These are phyloP conservation scores for Sus scrofa DNA, from an alignment of 2,113 vertebrate species.

Conservation along the genomic window T2T-Sscrofa CM000819.6:122212501-122213000, in stretches of 20 bases:
- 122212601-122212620: not conserved
- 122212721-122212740: conserved; percentile 29
- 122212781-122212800: not conserved
- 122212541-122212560: not conserved
- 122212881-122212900: conserved; percentile 29
- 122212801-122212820: conserved; percentile 16
- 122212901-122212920: not conserved
- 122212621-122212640: not conserved
- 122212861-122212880: not conserved
- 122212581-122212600: conserved; percentile 8
- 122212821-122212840: not conserved
- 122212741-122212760: not conserved
- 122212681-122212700: not conserved
- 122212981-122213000: not conserved
- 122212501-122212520: not conserved
- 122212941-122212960: not conserved
- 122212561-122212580: not conserved
- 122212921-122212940: not conserved
- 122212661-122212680: not conserved
- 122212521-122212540: not conserved
- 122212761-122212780: not conserved
- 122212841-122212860: not conserved
- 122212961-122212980: conserved; percentile 8
- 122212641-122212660: not conserved
- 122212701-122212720: conserved; percentile 6